These are phyloP conservation scores for Tachina lurida DNA, from an alignment of 2,888 invertebrate species.

Conservation along the genomic window DNA sequence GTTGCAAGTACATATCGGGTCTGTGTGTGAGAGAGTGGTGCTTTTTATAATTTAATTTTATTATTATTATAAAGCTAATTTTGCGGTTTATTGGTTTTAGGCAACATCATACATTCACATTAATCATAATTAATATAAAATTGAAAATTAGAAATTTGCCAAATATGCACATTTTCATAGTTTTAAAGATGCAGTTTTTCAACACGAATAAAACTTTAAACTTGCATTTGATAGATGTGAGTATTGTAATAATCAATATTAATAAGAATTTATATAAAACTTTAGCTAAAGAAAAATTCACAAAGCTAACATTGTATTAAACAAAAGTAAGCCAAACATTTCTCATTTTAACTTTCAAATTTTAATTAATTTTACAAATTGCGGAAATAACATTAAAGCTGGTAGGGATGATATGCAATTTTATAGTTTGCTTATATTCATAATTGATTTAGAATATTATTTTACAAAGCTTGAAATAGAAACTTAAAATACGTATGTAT, in stretches of 20 bases:
- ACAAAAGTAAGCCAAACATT: neutral
- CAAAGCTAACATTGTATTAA: neutral
- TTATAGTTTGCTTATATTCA: neutral
- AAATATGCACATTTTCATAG: neutral
- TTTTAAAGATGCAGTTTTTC: no score
- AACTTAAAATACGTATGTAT: no score
- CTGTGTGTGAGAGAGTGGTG: neutral
- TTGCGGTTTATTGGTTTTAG: constrained; percentile 26
- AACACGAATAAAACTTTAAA: no score
- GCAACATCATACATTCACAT: constrained; percentile 23
- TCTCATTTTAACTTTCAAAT: neutral
- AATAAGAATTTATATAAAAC: no score
- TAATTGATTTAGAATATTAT: neutral
- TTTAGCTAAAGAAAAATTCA: no score
- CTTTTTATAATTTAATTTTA: constrained; percentile 28
- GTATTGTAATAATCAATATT: no score
- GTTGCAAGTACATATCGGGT: neutral
- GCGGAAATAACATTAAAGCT: neutral
- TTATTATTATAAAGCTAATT: constrained; percentile 61
- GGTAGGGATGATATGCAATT: neutral
- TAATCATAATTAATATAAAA: neutral
- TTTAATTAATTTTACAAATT: neutral
- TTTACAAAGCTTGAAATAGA: neutral
- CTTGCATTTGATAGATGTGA: no score
- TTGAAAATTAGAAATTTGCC: constrained; percentile 13